These are phyloP conservation scores for Agrotis puta DNA, from an alignment of 2,888 invertebrate genomes.

Conservation along the genomic window DNA sequence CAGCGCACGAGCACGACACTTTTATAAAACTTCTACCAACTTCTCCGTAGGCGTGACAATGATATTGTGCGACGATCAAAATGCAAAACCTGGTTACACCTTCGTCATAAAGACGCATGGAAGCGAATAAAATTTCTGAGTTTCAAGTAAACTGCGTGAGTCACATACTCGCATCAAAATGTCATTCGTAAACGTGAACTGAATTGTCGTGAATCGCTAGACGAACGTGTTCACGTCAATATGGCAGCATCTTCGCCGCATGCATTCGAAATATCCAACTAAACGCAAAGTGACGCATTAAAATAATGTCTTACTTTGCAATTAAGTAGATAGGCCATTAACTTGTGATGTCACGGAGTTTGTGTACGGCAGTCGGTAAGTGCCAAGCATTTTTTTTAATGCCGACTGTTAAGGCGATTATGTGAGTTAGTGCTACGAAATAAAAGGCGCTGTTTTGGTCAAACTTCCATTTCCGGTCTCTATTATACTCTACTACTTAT, in stretches of 20 bases:
- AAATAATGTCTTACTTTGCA: slow-evolving; percentile 27
- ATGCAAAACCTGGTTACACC: slow-evolving; percentile 53
- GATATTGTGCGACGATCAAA: slow-evolving; percentile 59
- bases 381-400: neutral
- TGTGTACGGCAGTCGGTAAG: slow-evolving; percentile 24
- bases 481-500: slow-evolving; percentile 4
- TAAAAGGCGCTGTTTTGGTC: neutral
- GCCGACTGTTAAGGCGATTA: neutral
- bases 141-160: slow-evolving; percentile 71
- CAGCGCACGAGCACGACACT: slow-evolving; percentile 12
- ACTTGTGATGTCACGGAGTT: neutral
- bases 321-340: slow-evolving; percentile 30
- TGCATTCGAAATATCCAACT: slow-evolving; percentile 51
- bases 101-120: slow-evolving; percentile 51
- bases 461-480: neutral
- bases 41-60: slow-evolving; percentile 57
- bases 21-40: slow-evolving; percentile 3
- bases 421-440: neutral
- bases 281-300: slow-evolving; percentile 30
- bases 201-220: slow-evolving; percentile 59
- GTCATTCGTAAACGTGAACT: slow-evolving; percentile 67
- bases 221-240: slow-evolving; percentile 36
- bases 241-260: slow-evolving; percentile 25
- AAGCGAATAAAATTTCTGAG: slow-evolving; percentile 65
- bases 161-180: slow-evolving; percentile 70